These are phyloP conservation scores for Genyomyrus donnyi DNA, from an alignment of 2,113 vertebrate genomes.

Conservation along the genomic window DNA sequence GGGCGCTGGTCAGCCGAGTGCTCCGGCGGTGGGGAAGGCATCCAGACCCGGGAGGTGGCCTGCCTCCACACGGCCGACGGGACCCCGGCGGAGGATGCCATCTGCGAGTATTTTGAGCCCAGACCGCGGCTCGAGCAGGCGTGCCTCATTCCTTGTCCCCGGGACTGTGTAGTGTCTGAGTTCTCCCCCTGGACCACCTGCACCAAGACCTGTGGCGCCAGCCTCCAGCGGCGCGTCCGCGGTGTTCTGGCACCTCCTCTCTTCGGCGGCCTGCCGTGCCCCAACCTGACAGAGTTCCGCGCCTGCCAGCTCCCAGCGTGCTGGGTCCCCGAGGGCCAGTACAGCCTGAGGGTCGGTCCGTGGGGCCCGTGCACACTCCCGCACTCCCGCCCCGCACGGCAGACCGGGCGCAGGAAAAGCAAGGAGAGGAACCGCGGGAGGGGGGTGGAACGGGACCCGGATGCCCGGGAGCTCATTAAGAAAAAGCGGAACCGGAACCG, in stretches of 20 bases:
- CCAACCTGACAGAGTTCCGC: conserved; percentile 89
- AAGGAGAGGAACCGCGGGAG: conserved; percentile 64
- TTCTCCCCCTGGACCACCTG: conserved; percentile 87
- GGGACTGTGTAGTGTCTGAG: conserved; percentile 83
- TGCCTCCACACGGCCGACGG: conserved; percentile 75
- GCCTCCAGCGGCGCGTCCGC: conserved; percentile 80
- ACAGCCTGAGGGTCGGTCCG: conserved; percentile 75
- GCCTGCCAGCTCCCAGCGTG: conserved; percentile 73
- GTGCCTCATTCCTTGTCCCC: conserved; percentile 86
- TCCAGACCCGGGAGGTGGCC: conserved; percentile 79
- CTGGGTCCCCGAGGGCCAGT: conserved; percentile 63
- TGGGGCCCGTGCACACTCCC: conserved; percentile 72
- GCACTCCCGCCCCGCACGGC: conserved; percentile 60
- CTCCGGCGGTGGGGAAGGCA: conserved; percentile 78
- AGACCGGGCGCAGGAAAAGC: conserved; percentile 72
- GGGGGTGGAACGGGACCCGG: conserved; percentile 67
- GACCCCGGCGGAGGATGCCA: conserved; percentile 71
- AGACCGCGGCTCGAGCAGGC: conserved; percentile 89
- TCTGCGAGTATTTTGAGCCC: conserved; percentile 94
- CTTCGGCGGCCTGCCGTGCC: conserved; percentile 76
- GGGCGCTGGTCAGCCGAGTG: conserved; percentile 57
- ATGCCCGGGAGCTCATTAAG: conserved; percentile 87
- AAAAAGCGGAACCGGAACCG: conserved; percentile 87
- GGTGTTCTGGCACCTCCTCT: conserved; percentile 76
- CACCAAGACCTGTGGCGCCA: conserved; percentile 81